phyloP scores from a whole-genome alignment of 2,888 invertebrate genomes.

The Mimas tiliae region DNA sequence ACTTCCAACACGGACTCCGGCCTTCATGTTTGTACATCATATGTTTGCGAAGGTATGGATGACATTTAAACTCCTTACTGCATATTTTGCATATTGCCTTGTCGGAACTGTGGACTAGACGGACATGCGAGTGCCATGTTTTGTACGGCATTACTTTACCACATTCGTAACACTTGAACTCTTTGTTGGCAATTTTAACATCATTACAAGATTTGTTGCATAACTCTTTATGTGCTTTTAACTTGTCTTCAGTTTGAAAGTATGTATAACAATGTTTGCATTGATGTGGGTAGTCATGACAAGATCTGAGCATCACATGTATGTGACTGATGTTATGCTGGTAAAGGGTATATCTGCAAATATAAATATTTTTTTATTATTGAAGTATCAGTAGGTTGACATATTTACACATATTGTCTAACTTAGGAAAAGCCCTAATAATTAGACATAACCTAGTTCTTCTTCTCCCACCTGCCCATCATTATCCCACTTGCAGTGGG shows the following conservation, averaged over 20 bases:
- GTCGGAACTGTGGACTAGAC: not conserved
- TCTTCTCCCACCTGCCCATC: no score
- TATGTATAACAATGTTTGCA: not conserved
- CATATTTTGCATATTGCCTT: not conserved
- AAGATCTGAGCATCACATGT: not conserved
- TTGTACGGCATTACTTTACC: not conserved
- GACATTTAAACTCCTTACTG: constrained; percentile 9
- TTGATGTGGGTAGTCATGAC: not conserved
- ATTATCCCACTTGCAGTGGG: no score
- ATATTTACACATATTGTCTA: no score
- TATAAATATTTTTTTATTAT: not conserved
- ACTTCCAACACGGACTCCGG: not conserved
- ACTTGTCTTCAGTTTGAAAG: not conserved
- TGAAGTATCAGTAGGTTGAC: no score
- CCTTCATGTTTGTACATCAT: constrained; percentile 4
- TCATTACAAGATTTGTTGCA: not conserved
- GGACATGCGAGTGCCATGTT: constrained; percentile 11
- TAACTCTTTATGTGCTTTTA: not conserved
- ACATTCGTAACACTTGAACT: constrained; percentile 1
- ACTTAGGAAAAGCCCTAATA: no score
- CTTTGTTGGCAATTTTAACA: not conserved
- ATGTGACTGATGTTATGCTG: constrained; percentile 1
- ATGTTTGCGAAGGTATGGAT: not conserved
- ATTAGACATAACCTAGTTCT: no score
- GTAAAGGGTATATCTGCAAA: constrained; percentile 2